Percentiles rank a stretch among this genome's conserved stretches.
Evolutionary conservation across 2,113 vertebrate genomes (phyloP).

Genomic region (Glaucidium brasilianum): DNA sequence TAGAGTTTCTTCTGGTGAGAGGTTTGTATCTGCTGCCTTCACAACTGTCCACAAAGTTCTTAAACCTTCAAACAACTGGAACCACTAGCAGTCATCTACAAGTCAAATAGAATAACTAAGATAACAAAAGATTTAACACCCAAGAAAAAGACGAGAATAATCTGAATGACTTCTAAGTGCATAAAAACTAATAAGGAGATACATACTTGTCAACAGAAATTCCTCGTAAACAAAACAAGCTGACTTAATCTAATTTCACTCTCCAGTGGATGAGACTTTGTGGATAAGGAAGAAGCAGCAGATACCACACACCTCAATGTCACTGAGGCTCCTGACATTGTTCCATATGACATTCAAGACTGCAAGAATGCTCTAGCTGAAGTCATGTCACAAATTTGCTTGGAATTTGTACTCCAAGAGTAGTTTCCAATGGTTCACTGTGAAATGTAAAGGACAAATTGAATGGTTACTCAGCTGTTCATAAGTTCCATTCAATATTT

Average conservation of each 20-base stretch:
- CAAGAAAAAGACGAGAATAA: neutral
- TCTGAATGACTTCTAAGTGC: neutral
- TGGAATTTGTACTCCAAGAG: neutral
- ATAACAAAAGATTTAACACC: neutral
- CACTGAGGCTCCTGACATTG: neutral
- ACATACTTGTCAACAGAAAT: neutral
- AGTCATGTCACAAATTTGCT: neutral
- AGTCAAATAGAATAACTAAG: neutral
- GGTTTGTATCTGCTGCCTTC: neutral
- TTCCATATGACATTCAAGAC: rapidly evolving
- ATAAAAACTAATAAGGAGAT: neutral
- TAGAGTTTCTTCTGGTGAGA: neutral
- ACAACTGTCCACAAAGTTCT: neutral
- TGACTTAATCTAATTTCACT: neutral
- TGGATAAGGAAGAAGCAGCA: neutral
- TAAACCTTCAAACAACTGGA: neutral
- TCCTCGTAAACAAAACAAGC: neutral
- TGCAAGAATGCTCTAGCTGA: neutral
- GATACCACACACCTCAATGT: neutral
- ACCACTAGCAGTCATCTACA: neutral
- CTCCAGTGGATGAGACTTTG: neutral
- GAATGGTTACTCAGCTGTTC: slow-evolving; percentile 34
- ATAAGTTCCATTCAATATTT: slow-evolving; percentile 50
- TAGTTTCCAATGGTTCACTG: neutral
- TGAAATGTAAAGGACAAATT: slow-evolving; percentile 26